phyloP scores from a whole-genome alignment of 2,888 invertebrate species.

The Thymelicus acteon region DNA sequence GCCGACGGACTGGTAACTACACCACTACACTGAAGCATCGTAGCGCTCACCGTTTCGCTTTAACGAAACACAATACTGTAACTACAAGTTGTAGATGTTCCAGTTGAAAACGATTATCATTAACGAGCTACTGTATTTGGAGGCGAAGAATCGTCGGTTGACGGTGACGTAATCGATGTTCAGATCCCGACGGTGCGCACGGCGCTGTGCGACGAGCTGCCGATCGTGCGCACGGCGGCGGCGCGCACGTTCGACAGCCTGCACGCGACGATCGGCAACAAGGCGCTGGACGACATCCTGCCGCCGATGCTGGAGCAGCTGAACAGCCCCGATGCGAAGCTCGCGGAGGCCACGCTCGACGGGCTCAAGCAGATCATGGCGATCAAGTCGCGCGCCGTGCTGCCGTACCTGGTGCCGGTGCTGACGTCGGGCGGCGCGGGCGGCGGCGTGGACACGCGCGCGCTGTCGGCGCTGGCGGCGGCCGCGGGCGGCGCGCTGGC shows the following conservation, averaged over 20 bases:
- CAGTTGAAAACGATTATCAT: too few relatives aligned
- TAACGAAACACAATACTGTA: too few relatives aligned
- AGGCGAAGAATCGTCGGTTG: too few relatives aligned
- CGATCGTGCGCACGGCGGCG: constrained; percentile 96
- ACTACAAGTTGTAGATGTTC: too few relatives aligned
- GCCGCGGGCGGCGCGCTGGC: constrained; percentile 97
- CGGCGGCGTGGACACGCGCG: constrained; percentile 92
- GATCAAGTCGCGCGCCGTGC: constrained; percentile 96
- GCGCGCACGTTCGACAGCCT: constrained; percentile 98
- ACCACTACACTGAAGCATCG: too few relatives aligned
- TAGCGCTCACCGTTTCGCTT: too few relatives aligned
- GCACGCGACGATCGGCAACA: constrained; percentile 96
- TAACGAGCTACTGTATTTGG: too few relatives aligned
- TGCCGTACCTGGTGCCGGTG: constrained; percentile 98
- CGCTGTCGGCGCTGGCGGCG: constrained; percentile 96
- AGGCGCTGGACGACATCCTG: constrained; percentile 98
- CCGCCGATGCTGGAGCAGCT: constrained; percentile 92
- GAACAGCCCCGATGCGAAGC: constrained; percentile 90
- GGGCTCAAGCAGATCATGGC: constrained; percentile 98
- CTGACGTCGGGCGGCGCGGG: constrained; percentile 87
- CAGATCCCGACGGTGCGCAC: constrained; percentile 94
- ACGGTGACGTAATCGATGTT: neutral
- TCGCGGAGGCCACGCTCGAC: constrained; percentile 96
- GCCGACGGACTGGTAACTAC: constrained; percentile 67
- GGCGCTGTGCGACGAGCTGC: constrained; percentile 96